Conservation (phyloP, 2,797 vertebrate species). For the Gymnoscopelus microlampas region DNA sequence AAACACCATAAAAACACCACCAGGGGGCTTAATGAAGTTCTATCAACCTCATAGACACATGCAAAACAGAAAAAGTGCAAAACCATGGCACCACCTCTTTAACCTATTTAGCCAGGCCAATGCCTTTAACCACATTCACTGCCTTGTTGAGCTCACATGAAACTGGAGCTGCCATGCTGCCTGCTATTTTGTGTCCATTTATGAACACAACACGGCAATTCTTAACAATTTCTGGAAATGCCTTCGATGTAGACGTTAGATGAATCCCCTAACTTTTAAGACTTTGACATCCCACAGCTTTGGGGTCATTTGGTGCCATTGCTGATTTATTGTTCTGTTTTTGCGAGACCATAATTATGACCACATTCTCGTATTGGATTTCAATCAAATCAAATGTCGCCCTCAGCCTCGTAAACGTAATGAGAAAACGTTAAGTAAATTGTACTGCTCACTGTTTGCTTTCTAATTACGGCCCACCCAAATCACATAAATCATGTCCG, state of each 20-base stretch:
- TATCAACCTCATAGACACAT: no score
- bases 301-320: slow-evolving; percentile 15
- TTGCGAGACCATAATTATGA: slow-evolving; percentile 26
- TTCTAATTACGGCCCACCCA: slow-evolving; percentile 63
- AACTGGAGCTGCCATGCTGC: not conserved
- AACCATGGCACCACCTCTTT: no score
- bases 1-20: no score
- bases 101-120: slow-evolving; percentile 5
- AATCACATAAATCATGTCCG: slow-evolving; percentile 65
- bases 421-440: slow-evolving; percentile 48
- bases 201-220: not conserved
- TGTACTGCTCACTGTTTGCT: slow-evolving; percentile 55
- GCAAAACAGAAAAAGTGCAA: no score
- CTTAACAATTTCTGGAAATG: slow-evolving; percentile 1
- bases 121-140: not conserved
- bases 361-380: slow-evolving; percentile 40
- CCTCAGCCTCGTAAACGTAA: slow-evolving; percentile 46
- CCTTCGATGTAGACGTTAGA: slow-evolving; percentile 2
- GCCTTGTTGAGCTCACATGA: no score
- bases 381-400: slow-evolving; percentile 57
- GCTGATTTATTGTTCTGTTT: slow-evolving; percentile 14
- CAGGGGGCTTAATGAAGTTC: no score
- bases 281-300: slow-evolving; percentile 10
- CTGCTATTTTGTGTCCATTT: slow-evolving; percentile 7
- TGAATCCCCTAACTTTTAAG: not conserved